Percentiles rank a stretch among this genome's conserved stretches.
Evolutionary conservation across 2,113 vertebrate genomes (phyloP).

Genomic region (Toxostoma redivivum): DNA sequence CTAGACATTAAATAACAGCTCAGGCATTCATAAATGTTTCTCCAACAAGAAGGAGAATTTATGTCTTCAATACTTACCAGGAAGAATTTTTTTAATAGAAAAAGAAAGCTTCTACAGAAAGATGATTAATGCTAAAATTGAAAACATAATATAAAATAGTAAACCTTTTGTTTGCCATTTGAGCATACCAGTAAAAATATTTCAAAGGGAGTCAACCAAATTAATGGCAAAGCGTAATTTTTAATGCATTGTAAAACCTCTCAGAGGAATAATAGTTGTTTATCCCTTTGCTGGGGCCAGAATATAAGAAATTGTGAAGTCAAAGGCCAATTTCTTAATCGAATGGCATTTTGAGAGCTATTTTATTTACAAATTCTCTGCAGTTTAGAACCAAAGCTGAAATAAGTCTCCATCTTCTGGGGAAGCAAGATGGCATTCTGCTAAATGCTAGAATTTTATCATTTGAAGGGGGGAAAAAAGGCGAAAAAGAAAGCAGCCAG

Average conservation of each 20-base stretch:
- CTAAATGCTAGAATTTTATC: slow-evolving; percentile 79
- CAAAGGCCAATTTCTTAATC: slow-evolving; percentile 57
- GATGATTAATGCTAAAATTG: neutral
- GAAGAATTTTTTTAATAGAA: slow-evolving; percentile 10
- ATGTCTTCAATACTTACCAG: neutral
- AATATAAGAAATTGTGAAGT: slow-evolving; percentile 47
- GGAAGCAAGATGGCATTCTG: slow-evolving; percentile 69
- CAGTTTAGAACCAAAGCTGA: slow-evolving; percentile 69
- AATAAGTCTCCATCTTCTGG: slow-evolving; percentile 65
- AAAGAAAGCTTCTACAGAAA: neutral
- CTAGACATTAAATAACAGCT: neutral
- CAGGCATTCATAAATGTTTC: neutral
- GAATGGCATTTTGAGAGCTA: slow-evolving; percentile 40
- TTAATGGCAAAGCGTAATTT: slow-evolving; percentile 16
- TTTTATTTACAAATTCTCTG: slow-evolving; percentile 55
- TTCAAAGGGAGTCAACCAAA: neutral
- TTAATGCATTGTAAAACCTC: neutral
- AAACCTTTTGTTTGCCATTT: neutral
- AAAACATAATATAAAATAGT: neutral
- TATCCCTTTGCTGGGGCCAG: slow-evolving; percentile 24
- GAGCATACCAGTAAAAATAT: neutral
- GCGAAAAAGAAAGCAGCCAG: slow-evolving; percentile 64
- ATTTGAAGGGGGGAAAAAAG: slow-evolving; percentile 36
- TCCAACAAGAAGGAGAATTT: neutral
- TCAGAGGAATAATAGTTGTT: slow-evolving; percentile 9